Conservation (phyloP, 1,140 invertebrate species). For the Elysia chlorotica region DNA sequence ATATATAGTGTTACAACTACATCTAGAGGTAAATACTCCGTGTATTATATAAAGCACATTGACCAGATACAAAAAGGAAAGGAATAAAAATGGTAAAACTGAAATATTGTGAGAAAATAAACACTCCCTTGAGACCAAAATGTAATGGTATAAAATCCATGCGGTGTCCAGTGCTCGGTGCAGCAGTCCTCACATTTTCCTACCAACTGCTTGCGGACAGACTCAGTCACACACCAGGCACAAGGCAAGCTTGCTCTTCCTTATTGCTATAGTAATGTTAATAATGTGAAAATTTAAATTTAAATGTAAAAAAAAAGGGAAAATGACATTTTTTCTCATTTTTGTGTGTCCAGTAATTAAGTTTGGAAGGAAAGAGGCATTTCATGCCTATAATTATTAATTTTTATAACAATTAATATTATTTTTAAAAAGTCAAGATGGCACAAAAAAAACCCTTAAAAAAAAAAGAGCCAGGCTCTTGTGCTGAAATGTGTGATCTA, state of each 20-base stretch:
- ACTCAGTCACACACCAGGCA: too few relatives aligned
- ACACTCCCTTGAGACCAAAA: too few relatives aligned
- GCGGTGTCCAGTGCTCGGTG: conserved; percentile 26
- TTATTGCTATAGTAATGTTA: neutral
- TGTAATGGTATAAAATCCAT: neutral
- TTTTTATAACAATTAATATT: neutral
- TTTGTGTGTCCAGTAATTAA: neutral
- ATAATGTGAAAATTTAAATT: neutral
- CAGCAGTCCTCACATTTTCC: conserved; percentile 50
- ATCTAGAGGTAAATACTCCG: too few relatives aligned
- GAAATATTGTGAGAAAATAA: too few relatives aligned
- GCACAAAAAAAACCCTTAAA: neutral
- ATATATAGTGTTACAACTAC: too few relatives aligned
- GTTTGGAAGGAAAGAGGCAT: neutral
- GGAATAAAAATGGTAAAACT: too few relatives aligned
- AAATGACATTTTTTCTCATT: neutral
- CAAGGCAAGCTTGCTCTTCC: neutral
- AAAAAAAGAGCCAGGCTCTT: neutral
- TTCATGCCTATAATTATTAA: neutral
- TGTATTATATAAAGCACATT: too few relatives aligned
- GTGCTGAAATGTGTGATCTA: conserved; percentile 23
- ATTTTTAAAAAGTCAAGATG: neutral
- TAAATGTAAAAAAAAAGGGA: too few relatives aligned
- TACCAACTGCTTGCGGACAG: conserved; percentile 8
- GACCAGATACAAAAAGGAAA: too few relatives aligned